Evolutionary conservation across 2,888 invertebrate species (phyloP), one percentile per base, ranked within the genome.

Genomic region (Caenorhabditis panamensis): DNA sequence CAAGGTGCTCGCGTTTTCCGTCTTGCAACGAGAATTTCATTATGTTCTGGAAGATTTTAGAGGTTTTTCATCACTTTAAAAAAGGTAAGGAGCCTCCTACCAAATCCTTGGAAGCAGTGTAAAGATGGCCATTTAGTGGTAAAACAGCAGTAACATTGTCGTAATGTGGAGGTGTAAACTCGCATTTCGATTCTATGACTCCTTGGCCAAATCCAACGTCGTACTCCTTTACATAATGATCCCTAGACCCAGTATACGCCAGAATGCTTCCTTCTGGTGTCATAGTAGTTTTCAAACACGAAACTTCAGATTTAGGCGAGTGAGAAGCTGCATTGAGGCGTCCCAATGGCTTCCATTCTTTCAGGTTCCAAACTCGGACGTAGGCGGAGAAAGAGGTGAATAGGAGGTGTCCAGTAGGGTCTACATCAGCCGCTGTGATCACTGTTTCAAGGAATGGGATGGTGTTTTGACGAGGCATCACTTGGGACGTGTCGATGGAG

Each of bases 201-300:
- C 85, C 83, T 2, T 68, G 59, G n/a, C 79, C 79, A n/a, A 69
- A 31, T 5, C 75, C 75, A 6, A 87, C 83, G 56, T 85, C 84
- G 54, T 82, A 82, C 86, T 93, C 93, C 93, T 94, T 94, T 91
- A 95, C 94, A 89, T 94, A 95, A 92, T 96, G 96, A 93, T 96
- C 96, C 91, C 95, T 95, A 28, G 95, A 95, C 77, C 95, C 95
- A 20, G 95, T 95, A 37, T 94, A 94, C n/a, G 95, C 93, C 95
- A 79, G 49, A 44, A 81, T 79, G 41, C 64, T 67, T 54, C 81
- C 83, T 18, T 80, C 82, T 6, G 87, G 95, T 94, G 92, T 95
- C 95, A 0, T 95, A 95, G 49, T 94, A 94, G 85, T 82, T 22
- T 24, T 51, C 26, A 69, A 37, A 36, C 80, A 80, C 18, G 76